These are phyloP conservation scores for Ovis canadensis DNA, from an alignment of 2,113 vertebrate species.

Conservation along the genomic window DNA sequence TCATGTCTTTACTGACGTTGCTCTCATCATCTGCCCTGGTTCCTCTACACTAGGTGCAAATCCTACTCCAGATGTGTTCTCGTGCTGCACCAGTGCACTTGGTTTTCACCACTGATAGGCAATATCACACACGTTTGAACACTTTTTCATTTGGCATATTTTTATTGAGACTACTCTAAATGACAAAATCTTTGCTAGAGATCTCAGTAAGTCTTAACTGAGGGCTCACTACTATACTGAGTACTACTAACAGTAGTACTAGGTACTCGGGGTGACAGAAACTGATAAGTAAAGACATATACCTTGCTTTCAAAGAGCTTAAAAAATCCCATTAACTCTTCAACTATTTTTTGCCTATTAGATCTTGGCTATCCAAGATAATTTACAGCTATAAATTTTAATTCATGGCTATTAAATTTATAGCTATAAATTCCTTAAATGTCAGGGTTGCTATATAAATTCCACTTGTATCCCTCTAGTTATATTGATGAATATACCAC, in stretches of 20 bases:
- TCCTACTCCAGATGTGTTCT: neutral
- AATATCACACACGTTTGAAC: neutral
- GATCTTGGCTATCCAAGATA: neutral
- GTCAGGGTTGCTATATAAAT: neutral
- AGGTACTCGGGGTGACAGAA: neutral
- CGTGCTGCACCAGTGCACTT: neutral
- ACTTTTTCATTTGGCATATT: neutral
- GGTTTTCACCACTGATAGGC: neutral
- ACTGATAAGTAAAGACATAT: neutral
- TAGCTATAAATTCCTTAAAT: neutral
- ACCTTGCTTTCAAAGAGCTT: conserved; percentile 22
- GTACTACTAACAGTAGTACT: neutral
- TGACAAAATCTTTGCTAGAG: neutral
- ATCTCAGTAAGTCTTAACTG: neutral
- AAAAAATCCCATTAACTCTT: neutral
- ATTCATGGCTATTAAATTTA: neutral
- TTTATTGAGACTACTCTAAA: neutral
- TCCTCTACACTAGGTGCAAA: neutral
- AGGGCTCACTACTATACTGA: neutral
- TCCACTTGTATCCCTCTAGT: neutral
- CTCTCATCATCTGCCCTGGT: neutral
- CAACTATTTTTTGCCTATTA: neutral
- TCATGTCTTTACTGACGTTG: neutral
- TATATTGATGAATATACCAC: neutral
- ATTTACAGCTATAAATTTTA: neutral